Evolutionary conservation across 2,113 vertebrate species (phyloP), one percentile per base, ranked within the genome.

Genomic region (Mormoops blainvillei): DNA sequence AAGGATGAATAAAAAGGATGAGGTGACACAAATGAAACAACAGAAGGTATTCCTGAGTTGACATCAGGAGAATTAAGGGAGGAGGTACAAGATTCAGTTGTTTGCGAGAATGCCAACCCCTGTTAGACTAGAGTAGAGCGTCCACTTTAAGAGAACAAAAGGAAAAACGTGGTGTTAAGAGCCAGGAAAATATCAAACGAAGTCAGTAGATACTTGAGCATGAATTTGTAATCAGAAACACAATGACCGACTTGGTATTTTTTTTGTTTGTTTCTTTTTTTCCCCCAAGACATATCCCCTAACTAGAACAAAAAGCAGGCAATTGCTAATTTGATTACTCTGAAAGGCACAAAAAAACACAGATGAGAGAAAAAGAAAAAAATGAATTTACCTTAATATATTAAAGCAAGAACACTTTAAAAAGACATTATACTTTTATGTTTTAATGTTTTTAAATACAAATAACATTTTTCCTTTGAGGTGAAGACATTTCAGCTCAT

Each of bases 171-270:
- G 10, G 3, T 89, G 80, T 84, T 87, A 41, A 12, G 61, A 80
- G 26, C 7, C 56, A 84, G 13, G n/a, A 48, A 43, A 87, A 84
- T 36, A 50, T 4, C 2, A 20, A 68, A 16, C 41, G 15, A 92
- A 70, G 28, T 81, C 50, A 31, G 0, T 31, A 26, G 50, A 61
- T 2, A 84, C 43, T 54, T 67, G 31, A 50, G 1, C 31, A 50
- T 85, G 15, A 68, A 73, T 90, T 94, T 87, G 26, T 74, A 24
- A 52, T 87, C 24, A 87, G 41, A 87, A 61, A 82, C 63, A 88
- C 9, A 71, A 31, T 87, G 67, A 83, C 7, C 48, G 1, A 61
- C 6, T 38, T 63, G 0, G 4, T 28, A 31, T 28, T 74, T 87
- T 33, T 26, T 61, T 58, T n/a, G n/a, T 54, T 31, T 48, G 1